Conservation (phyloP, 2,888 invertebrate species). For the Coremacera marginata region DNA sequence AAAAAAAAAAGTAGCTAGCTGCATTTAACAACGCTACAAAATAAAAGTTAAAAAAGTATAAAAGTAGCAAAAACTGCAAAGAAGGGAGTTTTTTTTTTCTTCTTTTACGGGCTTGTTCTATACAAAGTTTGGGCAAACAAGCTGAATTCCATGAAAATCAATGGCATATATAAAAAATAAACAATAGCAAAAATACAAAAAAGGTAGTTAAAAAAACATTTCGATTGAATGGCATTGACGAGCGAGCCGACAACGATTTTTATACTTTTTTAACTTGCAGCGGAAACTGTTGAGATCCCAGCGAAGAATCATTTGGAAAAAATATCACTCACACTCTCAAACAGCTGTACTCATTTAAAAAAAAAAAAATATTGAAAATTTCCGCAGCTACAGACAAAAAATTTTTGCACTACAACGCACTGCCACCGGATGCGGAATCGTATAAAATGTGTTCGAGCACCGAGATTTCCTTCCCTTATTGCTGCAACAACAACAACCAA, state of each 20-base stretch:
- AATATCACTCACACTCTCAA: not conserved
- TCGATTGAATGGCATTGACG: too few species aligned
- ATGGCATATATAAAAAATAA: too few species aligned
- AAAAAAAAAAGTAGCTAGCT: slow-evolving; percentile 3
- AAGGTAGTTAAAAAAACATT: too few species aligned
- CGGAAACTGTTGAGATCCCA: too few species aligned
- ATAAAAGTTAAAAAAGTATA: slow-evolving; percentile 40
- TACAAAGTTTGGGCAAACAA: too few species aligned
- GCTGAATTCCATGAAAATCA: too few species aligned
- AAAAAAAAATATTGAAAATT: not conserved
- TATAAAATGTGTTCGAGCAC: not conserved
- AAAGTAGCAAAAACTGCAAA: not conserved
- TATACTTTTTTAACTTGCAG: too few species aligned
- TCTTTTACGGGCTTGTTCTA: too few species aligned
- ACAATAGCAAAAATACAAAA: too few species aligned
- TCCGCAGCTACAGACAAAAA: slow-evolving; percentile 35
- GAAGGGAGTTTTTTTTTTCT: too few species aligned
- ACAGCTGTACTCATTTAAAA: not conserved
- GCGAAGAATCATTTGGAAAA: too few species aligned
- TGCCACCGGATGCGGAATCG: not conserved
- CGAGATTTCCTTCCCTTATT: slow-evolving; percentile 33
- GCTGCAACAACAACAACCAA: not conserved
- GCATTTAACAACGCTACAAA: not conserved
- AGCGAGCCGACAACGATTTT: too few species aligned
- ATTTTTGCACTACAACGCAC: slow-evolving; percentile 47